phyloP scores from a whole-genome alignment of 2,113 vertebrate species.

The Opisthocomus hoazin region DNA sequence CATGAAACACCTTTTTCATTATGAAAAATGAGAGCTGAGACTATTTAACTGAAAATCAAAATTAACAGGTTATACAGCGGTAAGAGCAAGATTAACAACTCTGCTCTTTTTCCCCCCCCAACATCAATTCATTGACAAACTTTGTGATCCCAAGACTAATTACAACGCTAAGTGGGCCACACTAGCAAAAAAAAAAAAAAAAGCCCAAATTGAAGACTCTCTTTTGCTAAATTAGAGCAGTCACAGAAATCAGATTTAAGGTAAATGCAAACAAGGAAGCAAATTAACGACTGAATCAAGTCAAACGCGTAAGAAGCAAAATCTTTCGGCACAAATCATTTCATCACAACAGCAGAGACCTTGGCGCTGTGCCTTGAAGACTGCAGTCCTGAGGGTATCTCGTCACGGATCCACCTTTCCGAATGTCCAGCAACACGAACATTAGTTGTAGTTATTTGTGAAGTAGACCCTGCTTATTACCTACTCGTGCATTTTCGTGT shows the following conservation, averaged over 20 bases:
- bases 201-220: too few relatives aligned
- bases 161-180: accelerated
- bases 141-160: neutral
- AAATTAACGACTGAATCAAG: accelerated
- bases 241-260: neutral
- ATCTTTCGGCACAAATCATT: neutral
- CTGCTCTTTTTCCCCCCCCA: accelerated
- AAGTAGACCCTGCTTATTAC: neutral
- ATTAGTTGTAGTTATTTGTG: neutral
- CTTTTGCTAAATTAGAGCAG: neutral
- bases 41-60: neutral
- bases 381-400: accelerated
- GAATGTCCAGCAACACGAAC: accelerated
- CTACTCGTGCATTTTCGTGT: accelerated
- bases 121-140: neutral
- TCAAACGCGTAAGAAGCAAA: neutral
- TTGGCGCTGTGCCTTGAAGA: neutral
- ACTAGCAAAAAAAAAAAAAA: too few relatives aligned
- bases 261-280: neutral
- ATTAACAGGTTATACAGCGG: neutral
- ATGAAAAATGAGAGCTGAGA: neutral
- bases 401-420: neutral
- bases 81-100: neutral
- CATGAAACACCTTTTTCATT: neutral
- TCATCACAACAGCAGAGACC: accelerated